Evolutionary conservation across 2,113 vertebrate genomes (phyloP).

Genomic region (Tachysurus vachellii): DNA sequence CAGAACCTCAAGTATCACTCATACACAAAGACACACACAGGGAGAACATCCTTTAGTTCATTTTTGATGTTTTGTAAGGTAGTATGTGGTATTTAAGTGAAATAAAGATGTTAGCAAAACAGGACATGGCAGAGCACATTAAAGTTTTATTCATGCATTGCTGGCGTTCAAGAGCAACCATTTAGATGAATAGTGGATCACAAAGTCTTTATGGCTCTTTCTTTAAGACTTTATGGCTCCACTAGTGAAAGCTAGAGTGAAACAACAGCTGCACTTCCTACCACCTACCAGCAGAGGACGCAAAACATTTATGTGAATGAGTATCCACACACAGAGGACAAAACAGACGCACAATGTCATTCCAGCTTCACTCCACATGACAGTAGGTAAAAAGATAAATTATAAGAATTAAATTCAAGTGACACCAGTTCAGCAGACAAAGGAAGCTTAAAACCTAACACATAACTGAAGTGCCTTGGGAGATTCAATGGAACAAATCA

Average conservation of each 20-base stretch:
- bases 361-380: background rate
- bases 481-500: background rate
- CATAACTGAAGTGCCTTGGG: background rate
- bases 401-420: background rate
- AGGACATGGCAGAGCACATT: background rate
- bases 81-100: background rate
- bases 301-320: conserved; percentile 22
- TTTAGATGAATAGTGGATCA: background rate
- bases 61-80: background rate
- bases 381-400: background rate
- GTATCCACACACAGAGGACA: background rate
- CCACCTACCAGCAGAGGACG: conserved; percentile 30
- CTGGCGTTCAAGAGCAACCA: background rate
- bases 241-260: conserved; percentile 2
- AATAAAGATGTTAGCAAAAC: background rate
- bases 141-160: background rate
- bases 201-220: background rate
- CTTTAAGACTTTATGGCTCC: background rate
- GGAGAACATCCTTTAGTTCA: background rate
- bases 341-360: background rate
- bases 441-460: background rate
- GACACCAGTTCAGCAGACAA: background rate
- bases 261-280: background rate
- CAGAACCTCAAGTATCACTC: background rate
- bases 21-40: background rate